Evolutionary conservation across 2,888 invertebrate genomes (phyloP).

Genomic region (Julus scandinavius): DNA sequence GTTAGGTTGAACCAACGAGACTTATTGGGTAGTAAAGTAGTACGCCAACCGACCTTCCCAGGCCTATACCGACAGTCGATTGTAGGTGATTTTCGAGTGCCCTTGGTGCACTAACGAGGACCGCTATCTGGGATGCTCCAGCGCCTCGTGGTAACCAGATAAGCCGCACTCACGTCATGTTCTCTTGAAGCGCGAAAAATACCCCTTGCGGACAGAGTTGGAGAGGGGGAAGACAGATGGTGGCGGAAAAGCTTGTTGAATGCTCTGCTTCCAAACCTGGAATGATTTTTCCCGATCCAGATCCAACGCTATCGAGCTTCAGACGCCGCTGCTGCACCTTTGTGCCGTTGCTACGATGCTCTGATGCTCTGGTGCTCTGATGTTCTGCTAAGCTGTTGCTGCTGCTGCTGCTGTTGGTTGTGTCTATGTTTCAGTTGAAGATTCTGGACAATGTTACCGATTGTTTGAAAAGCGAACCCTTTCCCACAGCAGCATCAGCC

Average conservation of each 20-base stretch:
- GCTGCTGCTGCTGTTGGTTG: not conserved
- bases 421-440: too few relatives aligned
- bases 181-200: not conserved
- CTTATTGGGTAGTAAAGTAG: not conserved
- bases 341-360: not conserved
- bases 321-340: not conserved
- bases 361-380: not conserved
- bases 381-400: not conserved
- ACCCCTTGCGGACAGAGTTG: not conserved
- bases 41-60: not conserved
- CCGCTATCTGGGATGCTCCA: not conserved
- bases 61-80: not conserved
- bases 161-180: slow-evolving; percentile 25
- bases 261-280: not conserved
- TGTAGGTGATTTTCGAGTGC: not conserved
- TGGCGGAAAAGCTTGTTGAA: not conserved
- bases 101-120: not conserved
- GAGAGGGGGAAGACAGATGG: not conserved
- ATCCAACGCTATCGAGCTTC: not conserved
- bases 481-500: not conserved
- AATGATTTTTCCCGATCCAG: not conserved
- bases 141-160: not conserved
- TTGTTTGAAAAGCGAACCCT: not conserved
- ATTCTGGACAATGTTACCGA: not conserved
- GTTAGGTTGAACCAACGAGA: not conserved